Evolutionary conservation across 1,140 invertebrate species (phyloP).

Genomic region (Caenorhabditis remanei): DNA sequence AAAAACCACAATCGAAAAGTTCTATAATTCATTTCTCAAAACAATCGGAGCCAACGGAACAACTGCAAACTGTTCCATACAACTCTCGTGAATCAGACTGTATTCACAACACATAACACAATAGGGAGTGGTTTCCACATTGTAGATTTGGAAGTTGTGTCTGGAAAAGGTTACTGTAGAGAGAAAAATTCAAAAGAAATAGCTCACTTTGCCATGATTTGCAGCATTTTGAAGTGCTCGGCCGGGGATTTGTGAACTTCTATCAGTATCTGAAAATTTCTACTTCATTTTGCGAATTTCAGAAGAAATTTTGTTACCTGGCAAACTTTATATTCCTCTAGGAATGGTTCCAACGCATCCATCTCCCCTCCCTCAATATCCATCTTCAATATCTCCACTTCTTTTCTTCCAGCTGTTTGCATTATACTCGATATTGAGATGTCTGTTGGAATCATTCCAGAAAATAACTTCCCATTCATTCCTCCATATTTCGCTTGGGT

Average conservation of each 20-base stretch:
- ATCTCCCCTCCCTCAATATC: slow-evolving; percentile 13
- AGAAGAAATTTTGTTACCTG: neutral
- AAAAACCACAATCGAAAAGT: neutral
- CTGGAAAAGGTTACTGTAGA: neutral
- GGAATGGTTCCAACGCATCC: neutral
- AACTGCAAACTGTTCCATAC: neutral
- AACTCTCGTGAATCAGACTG: neutral
- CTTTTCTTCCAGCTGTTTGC: neutral
- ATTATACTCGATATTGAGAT: neutral
- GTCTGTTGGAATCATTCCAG: slow-evolving; percentile 1
- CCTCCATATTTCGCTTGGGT: neutral
- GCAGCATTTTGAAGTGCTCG: neutral
- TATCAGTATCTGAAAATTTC: neutral
- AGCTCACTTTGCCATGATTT: slow-evolving; percentile 12
- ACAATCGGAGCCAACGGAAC: neutral
- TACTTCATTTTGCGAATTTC: neutral
- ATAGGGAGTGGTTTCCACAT: neutral
- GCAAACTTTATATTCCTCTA: neutral
- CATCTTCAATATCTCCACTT: neutral
- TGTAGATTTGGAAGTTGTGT: neutral
- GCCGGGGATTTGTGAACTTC: neutral
- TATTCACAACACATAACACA: neutral
- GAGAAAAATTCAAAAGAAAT: neutral
- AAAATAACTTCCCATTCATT: neutral
- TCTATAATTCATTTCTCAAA: neutral